Evolutionary conservation across 2,113 vertebrate genomes (phyloP).

Genomic region (Microcebus tavaratra): DNA sequence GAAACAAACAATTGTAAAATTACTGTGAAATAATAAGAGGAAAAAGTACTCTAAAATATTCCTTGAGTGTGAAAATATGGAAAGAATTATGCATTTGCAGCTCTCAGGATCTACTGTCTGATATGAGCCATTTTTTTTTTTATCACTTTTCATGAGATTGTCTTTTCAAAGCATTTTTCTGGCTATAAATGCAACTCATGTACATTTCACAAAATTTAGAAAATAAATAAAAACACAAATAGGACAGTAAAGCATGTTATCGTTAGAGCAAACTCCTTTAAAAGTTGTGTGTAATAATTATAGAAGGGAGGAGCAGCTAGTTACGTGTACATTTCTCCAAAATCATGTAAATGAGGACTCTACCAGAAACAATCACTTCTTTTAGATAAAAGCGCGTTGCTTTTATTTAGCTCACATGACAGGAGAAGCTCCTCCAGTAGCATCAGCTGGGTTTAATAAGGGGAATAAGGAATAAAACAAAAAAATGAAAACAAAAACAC

Average conservation of each 20-base stretch:
- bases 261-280: neutral
- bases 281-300: neutral
- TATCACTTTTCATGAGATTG: neutral
- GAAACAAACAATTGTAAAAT: neutral
- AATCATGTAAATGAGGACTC: constrained; percentile 15
- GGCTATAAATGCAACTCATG: neutral
- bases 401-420: neutral
- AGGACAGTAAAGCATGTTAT: neutral
- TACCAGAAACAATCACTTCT: neutral
- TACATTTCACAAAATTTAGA: neutral
- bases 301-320: neutral
- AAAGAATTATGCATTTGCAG: neutral
- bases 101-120: neutral
- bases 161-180: neutral
- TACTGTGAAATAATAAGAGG: neutral
- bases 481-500: neutral
- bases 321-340: neutral
- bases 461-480: neutral
- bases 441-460: neutral
- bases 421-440: neutral
- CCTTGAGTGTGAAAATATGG: neutral
- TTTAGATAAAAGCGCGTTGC: neutral
- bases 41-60: neutral
- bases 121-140: neutral
- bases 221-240: neutral